These are phyloP conservation scores for Brachyrhaphis roseni DNA, from an alignment of 2,797 vertebrate genomes.

Conservation along the genomic window DNA sequence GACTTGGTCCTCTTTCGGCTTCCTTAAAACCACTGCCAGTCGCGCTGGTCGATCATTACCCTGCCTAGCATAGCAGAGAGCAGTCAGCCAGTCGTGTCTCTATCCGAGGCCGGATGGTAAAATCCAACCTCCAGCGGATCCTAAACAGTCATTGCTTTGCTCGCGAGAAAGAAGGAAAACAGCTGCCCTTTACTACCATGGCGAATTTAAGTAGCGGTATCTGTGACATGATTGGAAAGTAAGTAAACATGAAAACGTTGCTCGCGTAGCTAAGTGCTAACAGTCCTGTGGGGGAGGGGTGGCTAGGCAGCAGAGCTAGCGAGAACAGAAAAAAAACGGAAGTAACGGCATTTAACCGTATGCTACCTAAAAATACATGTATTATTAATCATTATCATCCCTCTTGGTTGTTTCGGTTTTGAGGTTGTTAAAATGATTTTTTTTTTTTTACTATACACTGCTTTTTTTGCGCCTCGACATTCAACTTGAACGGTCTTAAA, in stretches of 20 bases:
- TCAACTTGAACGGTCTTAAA: background rate
- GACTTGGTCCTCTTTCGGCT: background rate
- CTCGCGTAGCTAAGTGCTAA: constrained; percentile 54
- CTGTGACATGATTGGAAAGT: constrained; percentile 86
- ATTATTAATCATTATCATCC: background rate
- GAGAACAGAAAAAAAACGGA: constrained; percentile 49
- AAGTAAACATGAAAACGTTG: constrained; percentile 65
- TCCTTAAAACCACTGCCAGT: background rate
- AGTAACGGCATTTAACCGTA: constrained; percentile 27
- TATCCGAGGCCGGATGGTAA: constrained; percentile 88
- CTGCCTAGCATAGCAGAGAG: constrained; percentile 69
- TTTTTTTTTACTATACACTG: background rate
- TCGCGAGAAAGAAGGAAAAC: constrained; percentile 88
- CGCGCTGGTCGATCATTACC: constrained; percentile 44
- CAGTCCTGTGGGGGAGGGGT: constrained; percentile 71
- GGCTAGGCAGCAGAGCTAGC: constrained; percentile 38
- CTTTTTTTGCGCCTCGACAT: background rate
- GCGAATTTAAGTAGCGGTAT: constrained; percentile 82
- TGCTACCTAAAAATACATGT: background rate
- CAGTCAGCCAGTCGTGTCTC: constrained; percentile 79
- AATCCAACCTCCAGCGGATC: constrained; percentile 91
- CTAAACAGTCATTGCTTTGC: constrained; percentile 90
- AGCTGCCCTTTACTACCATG: constrained; percentile 73
- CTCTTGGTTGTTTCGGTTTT: accelerated
- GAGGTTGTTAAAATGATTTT: background rate